These are phyloP conservation scores for Exaiptasia diaphana DNA, from an alignment of 64 coral and sea anemone species.

Conservation along the genomic window DNA sequence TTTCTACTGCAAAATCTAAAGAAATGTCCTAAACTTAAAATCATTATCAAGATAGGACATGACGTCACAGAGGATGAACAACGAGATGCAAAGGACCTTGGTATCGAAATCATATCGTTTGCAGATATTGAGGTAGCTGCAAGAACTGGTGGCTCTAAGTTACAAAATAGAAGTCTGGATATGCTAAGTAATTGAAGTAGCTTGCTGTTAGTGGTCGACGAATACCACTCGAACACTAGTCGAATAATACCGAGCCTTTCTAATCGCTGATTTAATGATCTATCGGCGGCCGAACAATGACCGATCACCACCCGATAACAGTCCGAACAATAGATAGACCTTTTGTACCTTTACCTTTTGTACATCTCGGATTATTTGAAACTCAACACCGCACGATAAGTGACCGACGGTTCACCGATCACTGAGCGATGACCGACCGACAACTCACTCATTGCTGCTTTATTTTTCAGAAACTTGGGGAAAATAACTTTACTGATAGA, in stretches of 20 bases:
- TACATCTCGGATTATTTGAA: too few relatives aligned
- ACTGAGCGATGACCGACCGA: too few relatives aligned
- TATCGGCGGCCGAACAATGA: not conserved
- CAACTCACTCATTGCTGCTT: too few relatives aligned
- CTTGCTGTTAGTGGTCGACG: not conserved
- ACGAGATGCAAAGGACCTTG: constrained; percentile 19
- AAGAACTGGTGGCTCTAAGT: too few relatives aligned
- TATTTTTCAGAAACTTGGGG: too few relatives aligned
- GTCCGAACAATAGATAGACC: too few relatives aligned
- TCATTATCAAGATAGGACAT: constrained; percentile 50
- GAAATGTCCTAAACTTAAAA: constrained; percentile 47
- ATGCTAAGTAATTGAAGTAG: not conserved
- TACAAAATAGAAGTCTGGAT: too few relatives aligned
- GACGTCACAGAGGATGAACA: constrained; percentile 47
- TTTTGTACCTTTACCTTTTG: too few relatives aligned
- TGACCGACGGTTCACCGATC: too few relatives aligned
- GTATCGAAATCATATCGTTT: constrained; percentile 54
- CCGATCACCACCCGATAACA: not conserved
- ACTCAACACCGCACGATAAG: too few relatives aligned
- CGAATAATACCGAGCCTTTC: not conserved
- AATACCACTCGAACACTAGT: not conserved
- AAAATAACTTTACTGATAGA: too few relatives aligned
- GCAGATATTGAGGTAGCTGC: constrained; percentile 56
- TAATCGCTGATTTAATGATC: not conserved
- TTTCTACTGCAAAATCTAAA: constrained; percentile 31